A percentile compares a stretch with the other conserved stretches of the same genome.
These are phyloP conservation scores for Nyctalus aviator DNA, from an alignment of 2,797 vertebrate genomes.

Conservation along the genomic window DNA sequence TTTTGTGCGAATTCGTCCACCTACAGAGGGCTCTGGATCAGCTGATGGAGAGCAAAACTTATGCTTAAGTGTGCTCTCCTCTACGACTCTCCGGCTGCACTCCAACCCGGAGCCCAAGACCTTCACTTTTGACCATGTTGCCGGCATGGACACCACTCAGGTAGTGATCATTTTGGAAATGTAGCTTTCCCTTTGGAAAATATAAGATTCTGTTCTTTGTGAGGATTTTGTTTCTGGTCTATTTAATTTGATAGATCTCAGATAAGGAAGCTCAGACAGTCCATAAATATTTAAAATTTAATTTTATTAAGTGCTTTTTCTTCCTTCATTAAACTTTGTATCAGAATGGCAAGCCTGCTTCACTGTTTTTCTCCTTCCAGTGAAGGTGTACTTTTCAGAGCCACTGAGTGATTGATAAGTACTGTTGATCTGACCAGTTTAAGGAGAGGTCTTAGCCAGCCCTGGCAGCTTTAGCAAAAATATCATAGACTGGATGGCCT, in stretches of 20 bases:
- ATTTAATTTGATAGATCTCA: conserved; percentile 22
- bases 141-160: conserved; percentile 94
- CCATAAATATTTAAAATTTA: conserved; percentile 31
- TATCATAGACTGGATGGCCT: not conserved
- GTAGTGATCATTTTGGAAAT: conserved; percentile 82
- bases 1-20: conserved; percentile 94
- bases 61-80: conserved; percentile 93
- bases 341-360: not conserved
- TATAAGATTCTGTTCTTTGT: not conserved
- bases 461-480: not conserved
- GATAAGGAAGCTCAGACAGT: conserved; percentile 9
- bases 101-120: conserved; percentile 96
- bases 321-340: conserved; percentile 14
- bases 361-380: not conserved
- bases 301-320: conserved; percentile 49
- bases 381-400: not conserved
- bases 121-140: conserved; percentile 96
- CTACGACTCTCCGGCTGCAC: conserved; percentile 93
- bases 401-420: not conserved
- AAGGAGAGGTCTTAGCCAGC: not conserved
- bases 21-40: conserved; percentile 87
- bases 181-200: not conserved
- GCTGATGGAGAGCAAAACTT: conserved; percentile 91
- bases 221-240: conserved; percentile 33
- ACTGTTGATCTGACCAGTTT: not conserved